Conservation (phyloP, 1,140 invertebrate species). For the Helicorthomorpha holstii region DNA sequence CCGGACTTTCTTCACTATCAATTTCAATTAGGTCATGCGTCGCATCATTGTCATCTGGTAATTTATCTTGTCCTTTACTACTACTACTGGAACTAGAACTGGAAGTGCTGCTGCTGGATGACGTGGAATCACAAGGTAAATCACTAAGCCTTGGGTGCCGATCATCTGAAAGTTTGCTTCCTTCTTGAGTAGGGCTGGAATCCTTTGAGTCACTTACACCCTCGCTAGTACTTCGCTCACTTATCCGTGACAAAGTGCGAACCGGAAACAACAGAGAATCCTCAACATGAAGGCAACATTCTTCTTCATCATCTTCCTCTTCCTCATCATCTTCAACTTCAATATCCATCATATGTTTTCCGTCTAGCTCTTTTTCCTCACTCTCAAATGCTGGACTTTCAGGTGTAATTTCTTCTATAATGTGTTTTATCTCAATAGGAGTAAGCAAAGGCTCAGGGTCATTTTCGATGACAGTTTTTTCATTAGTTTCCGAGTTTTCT, state of each 20-base stretch:
- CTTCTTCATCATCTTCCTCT: conserved; percentile 42
- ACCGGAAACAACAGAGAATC: conserved; percentile 41
- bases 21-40: too few relatives aligned
- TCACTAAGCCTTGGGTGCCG: neutral
- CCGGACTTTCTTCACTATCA: neutral
- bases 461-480: too few relatives aligned
- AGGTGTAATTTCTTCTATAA: too few relatives aligned
- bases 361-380: too few relatives aligned
- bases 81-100: neutral
- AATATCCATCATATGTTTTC: too few relatives aligned
- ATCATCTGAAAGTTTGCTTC: neutral
- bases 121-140: conserved; percentile 2
- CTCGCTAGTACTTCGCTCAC: conserved; percentile 60
- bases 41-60: too few relatives aligned
- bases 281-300: conserved; percentile 49
- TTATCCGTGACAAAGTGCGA: conserved; percentile 63
- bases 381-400: too few relatives aligned
- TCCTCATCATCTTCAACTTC: too few relatives aligned
- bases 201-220: conserved; percentile 5
- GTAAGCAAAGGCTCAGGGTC: too few relatives aligned
- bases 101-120: neutral
- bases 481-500: too few relatives aligned
- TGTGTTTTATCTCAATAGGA: too few relatives aligned
- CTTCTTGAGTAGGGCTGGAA: neutral
- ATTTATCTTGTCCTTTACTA: too few relatives aligned